Percentiles rank a stretch among this genome's conserved stretches.
Evolutionary conservation across 2,888 invertebrate genomes (phyloP).

Genomic region (Xestia rhomboidea): DNA sequence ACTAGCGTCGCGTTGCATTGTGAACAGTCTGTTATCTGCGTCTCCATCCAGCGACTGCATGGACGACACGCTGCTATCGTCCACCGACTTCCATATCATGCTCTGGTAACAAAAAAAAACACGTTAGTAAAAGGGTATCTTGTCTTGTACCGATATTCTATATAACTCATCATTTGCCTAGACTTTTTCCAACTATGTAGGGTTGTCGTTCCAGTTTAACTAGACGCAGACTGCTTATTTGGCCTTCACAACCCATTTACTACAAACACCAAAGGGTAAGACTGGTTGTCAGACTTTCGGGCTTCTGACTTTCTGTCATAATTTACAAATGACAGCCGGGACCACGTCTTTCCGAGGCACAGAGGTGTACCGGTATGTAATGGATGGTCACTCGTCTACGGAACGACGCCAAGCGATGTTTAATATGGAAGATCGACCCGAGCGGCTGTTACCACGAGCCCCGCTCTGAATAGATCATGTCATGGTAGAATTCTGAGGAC

Average conservation of each 20-base stretch:
- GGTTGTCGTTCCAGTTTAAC: neutral
- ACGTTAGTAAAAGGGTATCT: neutral
- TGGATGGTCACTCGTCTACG: neutral
- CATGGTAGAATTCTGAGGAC: neutral
- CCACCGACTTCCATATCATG: slow-evolving; percentile 95
- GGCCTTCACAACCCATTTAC: neutral
- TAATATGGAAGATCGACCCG: neutral
- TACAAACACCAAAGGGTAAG: neutral
- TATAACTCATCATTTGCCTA: too few relatives aligned
- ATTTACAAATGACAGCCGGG: neutral
- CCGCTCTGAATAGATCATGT: neutral
- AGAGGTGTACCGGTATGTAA: neutral
- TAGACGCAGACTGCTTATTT: neutral
- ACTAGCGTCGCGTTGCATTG: slow-evolving; percentile 93
- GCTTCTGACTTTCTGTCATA: neutral
- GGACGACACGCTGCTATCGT: slow-evolving; percentile 96
- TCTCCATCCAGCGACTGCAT: slow-evolving; percentile 94
- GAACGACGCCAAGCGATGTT: neutral
- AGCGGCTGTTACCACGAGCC: neutral
- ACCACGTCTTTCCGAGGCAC: neutral
- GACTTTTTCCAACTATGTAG: neutral
- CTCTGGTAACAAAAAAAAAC: slow-evolving; percentile 77
- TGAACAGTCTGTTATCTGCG: slow-evolving; percentile 91
- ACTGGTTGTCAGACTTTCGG: neutral
- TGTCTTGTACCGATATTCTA: neutral